Percentiles rank a stretch among this genome's conserved stretches.
phyloP scores from a whole-genome alignment of 2,888 invertebrate species.

The Drosophila hawaiiensis region DNA sequence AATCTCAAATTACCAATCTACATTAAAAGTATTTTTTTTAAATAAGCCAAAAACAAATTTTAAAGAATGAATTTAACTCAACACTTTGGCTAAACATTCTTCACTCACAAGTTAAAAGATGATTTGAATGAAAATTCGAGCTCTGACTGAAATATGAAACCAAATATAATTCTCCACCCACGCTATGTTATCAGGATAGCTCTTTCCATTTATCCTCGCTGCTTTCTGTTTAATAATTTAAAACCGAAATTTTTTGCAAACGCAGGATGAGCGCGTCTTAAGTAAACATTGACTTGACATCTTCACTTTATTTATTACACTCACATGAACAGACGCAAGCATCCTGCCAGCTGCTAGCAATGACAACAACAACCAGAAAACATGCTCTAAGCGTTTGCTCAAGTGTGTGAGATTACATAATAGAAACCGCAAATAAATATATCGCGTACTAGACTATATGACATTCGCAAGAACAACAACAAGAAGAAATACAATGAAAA shows the following conservation, averaged over 20 bases:
- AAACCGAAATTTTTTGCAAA: conserved; percentile 2
- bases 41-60: neutral
- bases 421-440: conserved; percentile 73
- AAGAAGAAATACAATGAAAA: neutral
- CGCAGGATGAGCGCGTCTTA: conserved; percentile 28
- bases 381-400: conserved; percentile 54
- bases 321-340: conserved; percentile 8
- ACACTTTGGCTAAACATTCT: neutral
- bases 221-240: conserved; percentile 43
- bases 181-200: neutral
- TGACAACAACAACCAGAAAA: conserved; percentile 18
- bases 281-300: conserved; percentile 58
- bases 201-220: neutral
- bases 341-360: conserved; percentile 27
- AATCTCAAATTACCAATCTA: neutral
- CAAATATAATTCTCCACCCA: neutral
- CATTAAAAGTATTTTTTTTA: neutral
- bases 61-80: neutral
- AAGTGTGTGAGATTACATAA: conserved; percentile 67
- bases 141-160: neutral
- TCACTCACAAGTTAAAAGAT: neutral
- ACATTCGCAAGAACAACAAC: conserved; percentile 38
- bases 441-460: conserved; percentile 48
- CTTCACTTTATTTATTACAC: conserved; percentile 55
- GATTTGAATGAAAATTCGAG: neutral